Evolutionary conservation across 2,797 vertebrate genomes (phyloP), one percentile per base, ranked within the genome.

Genomic region (Sebastes diploproa): DNA sequence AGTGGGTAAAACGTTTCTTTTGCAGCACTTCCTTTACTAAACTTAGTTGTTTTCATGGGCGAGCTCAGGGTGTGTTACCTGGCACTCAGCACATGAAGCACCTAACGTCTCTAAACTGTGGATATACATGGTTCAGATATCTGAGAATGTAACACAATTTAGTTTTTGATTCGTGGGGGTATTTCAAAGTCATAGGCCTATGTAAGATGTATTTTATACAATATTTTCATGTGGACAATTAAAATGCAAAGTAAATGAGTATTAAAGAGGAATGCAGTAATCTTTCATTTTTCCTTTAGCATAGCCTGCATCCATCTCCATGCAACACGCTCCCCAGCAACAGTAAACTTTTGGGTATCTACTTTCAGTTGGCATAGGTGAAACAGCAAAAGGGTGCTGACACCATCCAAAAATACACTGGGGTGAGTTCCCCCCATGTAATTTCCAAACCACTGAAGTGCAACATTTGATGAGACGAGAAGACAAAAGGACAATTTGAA

Each of bases 291-390:
- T 34, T 36, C 7, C 10, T 7, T 64, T 30, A 59, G 6, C 7
- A 38, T 1, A 38, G 23, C 55, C 27, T n/a, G 18, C 23, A 46
- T 58, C 9, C 67, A 59, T 76, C n/a, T 69, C 63, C 29, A 34
- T 69, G 75, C 64, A 72, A 70, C 69, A 38, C 27, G 69, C 61
- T 65, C 22, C 63, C 23, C 3, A 56, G 60, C 75, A 83, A 60
- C 69, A 67, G 64, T 22, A 29, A 73, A 80, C 70, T 7, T 77
- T 54, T 52, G 68, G 54, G 22, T 23, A n/a, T 77, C 77, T 76
- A 38, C 58, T 86, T 80, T 77, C 65, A 75, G 11, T 56, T 78
- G 46, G 38, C 42, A 77, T 32, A 30, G 38, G 23, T 72, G 54
- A 11, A 72, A 56, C 42, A 79, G 59, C 50, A 74, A 62, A 58